These are phyloP conservation scores for Margaritifera margaritifera DNA, from an alignment of 2,888 invertebrate genomes.

Conservation along the genomic window DNA sequence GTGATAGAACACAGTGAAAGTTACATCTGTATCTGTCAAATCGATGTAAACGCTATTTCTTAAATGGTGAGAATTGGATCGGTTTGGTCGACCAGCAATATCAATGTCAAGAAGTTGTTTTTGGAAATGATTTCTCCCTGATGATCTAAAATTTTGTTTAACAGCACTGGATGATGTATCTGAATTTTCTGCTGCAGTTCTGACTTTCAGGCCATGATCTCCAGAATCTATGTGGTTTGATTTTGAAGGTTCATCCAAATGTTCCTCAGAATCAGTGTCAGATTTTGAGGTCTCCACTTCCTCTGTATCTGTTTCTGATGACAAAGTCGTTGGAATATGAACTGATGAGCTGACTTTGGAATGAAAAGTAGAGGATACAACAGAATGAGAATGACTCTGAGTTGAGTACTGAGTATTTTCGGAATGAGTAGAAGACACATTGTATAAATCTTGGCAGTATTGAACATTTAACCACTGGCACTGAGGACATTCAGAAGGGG, in stretches of 20 bases:
- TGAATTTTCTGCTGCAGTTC: slow-evolving; percentile 5
- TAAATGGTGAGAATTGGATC: slow-evolving; percentile 32
- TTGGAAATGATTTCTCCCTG: slow-evolving; percentile 16
- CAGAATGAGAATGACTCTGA: neutral
- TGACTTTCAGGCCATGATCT: neutral
- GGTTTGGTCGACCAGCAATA: slow-evolving; percentile 43
- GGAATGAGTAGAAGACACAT: slow-evolving; percentile 25
- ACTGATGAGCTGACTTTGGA: slow-evolving; percentile 6
- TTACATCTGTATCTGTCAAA: slow-evolving; percentile 66
- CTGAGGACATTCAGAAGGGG: slow-evolving; percentile 64
- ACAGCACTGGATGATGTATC: slow-evolving; percentile 18
- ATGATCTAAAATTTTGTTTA: slow-evolving; percentile 16
- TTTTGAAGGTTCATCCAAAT: neutral
- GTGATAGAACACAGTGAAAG: slow-evolving; percentile 64
- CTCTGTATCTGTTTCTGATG: slow-evolving; percentile 4
- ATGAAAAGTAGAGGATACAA: slow-evolving; percentile 1
- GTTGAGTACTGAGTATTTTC: slow-evolving; percentile 2
- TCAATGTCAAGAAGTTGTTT: slow-evolving; percentile 60
- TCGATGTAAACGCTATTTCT: slow-evolving; percentile 65
- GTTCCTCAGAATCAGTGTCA: neutral
- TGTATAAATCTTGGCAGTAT: slow-evolving; percentile 30
- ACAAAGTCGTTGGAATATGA: slow-evolving; percentile 1
- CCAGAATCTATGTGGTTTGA: neutral
- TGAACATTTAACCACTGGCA: slow-evolving; percentile 56
- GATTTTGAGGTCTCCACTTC: neutral